These are phyloP conservation scores for Papilio aristodemus DNA, from an alignment of 1,140 invertebrate genomes.

Conservation along the genomic window DNA sequence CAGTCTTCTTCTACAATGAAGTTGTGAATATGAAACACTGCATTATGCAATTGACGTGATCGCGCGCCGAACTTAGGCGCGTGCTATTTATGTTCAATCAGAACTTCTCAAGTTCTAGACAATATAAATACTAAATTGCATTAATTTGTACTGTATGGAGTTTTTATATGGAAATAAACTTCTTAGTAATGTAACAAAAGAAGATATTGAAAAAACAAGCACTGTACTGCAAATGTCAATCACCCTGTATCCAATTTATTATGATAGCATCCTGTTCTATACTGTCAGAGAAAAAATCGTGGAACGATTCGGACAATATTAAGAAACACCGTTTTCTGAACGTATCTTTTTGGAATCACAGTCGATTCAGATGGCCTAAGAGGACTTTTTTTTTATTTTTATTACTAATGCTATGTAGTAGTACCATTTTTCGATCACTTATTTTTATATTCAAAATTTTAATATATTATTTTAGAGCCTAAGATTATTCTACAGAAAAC, in stretches of 20 bases:
- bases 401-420: too few relatives aligned
- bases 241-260: neutral
- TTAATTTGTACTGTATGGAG: neutral
- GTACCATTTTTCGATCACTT: too few relatives aligned
- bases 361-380: too few relatives aligned
- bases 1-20: slow-evolving; percentile 18
- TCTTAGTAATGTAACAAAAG: neutral
- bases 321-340: too few relatives aligned
- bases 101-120: slow-evolving; percentile 21
- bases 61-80: slow-evolving; percentile 21
- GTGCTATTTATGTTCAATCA: slow-evolving; percentile 22
- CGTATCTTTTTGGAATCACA: too few relatives aligned
- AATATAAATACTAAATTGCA: neutral
- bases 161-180: neutral
- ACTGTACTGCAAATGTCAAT: neutral
- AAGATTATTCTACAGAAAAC: too few relatives aligned
- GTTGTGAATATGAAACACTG: slow-evolving; percentile 29
- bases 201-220: neutral
- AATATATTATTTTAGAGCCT: too few relatives aligned
- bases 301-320: neutral
- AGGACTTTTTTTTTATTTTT: too few relatives aligned
- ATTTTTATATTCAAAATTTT: too few relatives aligned
- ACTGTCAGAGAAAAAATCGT: neutral
- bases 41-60: slow-evolving; percentile 34
- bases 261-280: neutral